Evolutionary conservation across 2,888 invertebrate species (phyloP), one percentile per base, ranked within the genome.

Genomic region (Galerucella pusilla): DNA sequence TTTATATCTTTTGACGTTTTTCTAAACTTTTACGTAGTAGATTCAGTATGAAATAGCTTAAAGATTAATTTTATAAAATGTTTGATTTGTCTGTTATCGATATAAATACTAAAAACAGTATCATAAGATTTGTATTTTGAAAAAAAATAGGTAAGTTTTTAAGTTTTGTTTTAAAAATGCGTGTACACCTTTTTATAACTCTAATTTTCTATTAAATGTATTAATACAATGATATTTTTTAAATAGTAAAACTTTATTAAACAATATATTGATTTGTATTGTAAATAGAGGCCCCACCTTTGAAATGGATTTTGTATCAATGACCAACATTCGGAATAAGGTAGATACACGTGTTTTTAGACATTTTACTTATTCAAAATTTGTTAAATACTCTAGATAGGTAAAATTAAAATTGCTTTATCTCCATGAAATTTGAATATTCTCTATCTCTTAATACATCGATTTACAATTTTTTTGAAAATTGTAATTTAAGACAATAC

Each of bases 401-500:
- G 68, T 68, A 57, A 68, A 68, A 68, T 42, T 59, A 69, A 69
- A 59, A 45, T 66, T 72, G 71, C 66, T 60, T 72, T 67, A 59
- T 46, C 60, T 54, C 61, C 25, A 66, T 67, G 16, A 74, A 42
- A 67, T 67, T 54, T 28, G 52, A 63, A 54, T 67, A 60, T 63
- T 65, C 28, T 71, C 57, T 71, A 67, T 71, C 61, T 66, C 71
- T 66, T 72, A 72, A 72, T 46, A 67, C 72, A 72, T 76, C 73
- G 68, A 79, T 71, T 75, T 71, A 73, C 75, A 79, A 77, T 76
- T 73, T 75, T 65, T 75, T 46, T 16, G 68, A 71, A 74, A 78
- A 80, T 77, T 82, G 80, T 83, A 83, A 82, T 80, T 69, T 70
- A 81, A 82, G 84, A 85, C 85, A 85, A 85, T 85, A 85, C 83